A percentile compares a stretch with the other conserved stretches of the same genome.
phyloP scores from a whole-genome alignment of 2,888 invertebrate genomes.

The Incurvaria masculella region DNA sequence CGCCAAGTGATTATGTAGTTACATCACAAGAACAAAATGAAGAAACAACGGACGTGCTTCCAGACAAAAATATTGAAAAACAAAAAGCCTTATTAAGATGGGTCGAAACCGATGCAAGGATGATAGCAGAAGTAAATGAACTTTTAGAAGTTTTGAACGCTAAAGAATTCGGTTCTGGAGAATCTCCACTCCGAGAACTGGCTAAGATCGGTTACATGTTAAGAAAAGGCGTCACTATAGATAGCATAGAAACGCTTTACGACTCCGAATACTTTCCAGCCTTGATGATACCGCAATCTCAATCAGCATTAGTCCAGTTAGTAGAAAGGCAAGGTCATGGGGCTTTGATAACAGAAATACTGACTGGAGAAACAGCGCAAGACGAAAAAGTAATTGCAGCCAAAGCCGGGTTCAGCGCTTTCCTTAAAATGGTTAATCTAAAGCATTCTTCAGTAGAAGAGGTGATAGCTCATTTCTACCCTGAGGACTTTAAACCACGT shows the following conservation, averaged over 20 bases:
- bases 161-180: constrained; percentile 77
- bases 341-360: constrained; percentile 74
- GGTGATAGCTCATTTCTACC: constrained; percentile 76
- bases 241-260: constrained; percentile 75
- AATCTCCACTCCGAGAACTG: constrained; percentile 73
- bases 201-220: constrained; percentile 79
- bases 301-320: constrained; percentile 78
- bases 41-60: constrained; percentile 41
- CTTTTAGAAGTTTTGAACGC: constrained; percentile 70
- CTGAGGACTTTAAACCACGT: constrained; percentile 78
- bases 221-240: constrained; percentile 70
- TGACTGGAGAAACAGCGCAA: constrained; percentile 75
- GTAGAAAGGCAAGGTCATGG: constrained; percentile 83
- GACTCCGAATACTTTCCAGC: constrained; percentile 77
- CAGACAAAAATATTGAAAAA: constrained; percentile 54
- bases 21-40: constrained; percentile 57
- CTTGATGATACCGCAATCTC: constrained; percentile 75
- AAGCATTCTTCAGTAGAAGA: constrained; percentile 80
- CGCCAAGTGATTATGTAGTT: constrained; percentile 56
- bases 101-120: constrained; percentile 53
- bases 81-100: constrained; percentile 52
- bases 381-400: constrained; percentile 75
- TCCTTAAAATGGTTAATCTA: constrained; percentile 80
- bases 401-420: constrained; percentile 80
- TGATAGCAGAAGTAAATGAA: constrained; percentile 73